Conservation (phyloP, 1,140 invertebrate genomes). For the Aleiodes sp. region DNA sequence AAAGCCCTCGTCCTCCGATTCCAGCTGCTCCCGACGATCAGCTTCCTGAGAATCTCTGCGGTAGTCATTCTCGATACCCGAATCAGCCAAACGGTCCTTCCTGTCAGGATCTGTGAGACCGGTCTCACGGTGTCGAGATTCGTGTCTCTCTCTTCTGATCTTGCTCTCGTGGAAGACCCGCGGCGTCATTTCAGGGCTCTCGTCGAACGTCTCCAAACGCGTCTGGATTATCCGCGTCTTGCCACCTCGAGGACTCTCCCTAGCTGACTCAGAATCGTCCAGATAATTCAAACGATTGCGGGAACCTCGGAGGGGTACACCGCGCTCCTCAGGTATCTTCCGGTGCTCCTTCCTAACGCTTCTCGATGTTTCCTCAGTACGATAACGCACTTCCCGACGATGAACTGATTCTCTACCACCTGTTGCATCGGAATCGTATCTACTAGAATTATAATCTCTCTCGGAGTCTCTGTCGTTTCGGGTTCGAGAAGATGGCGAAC, state of each 20-base stretch:
- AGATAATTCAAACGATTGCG: constrained; percentile 57
- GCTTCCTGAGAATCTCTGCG: constrained; percentile 74
- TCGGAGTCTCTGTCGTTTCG: constrained; percentile 43
- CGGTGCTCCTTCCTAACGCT: constrained; percentile 47
- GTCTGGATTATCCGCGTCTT: constrained; percentile 41
- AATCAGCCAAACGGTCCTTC: constrained; percentile 76
- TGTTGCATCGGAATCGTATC: constrained; percentile 61
- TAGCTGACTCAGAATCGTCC: constrained; percentile 55
- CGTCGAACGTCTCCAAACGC: constrained; percentile 49
- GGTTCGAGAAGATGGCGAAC: constrained; percentile 50
- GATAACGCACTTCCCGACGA: constrained; percentile 46
- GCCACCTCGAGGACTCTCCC: constrained; percentile 43
- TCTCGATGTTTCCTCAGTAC: constrained; percentile 45
- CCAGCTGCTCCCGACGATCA: constrained; percentile 63
- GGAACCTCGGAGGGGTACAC: constrained; percentile 53
- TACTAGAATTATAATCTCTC: constrained; percentile 53
- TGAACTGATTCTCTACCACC: constrained; percentile 50
- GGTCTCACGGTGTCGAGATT: constrained; percentile 52
- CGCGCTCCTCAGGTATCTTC: constrained; percentile 50
- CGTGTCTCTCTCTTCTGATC: constrained; percentile 41
- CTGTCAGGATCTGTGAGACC: constrained; percentile 57
- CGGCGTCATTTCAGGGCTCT: constrained; percentile 50
- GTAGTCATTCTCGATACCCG: constrained; percentile 82
- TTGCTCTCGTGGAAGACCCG: constrained; percentile 59
- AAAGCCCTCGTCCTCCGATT: constrained; percentile 73